Conservation (phyloP, 2,888 invertebrate genomes). For the Andrena hattorfiana region DNA sequence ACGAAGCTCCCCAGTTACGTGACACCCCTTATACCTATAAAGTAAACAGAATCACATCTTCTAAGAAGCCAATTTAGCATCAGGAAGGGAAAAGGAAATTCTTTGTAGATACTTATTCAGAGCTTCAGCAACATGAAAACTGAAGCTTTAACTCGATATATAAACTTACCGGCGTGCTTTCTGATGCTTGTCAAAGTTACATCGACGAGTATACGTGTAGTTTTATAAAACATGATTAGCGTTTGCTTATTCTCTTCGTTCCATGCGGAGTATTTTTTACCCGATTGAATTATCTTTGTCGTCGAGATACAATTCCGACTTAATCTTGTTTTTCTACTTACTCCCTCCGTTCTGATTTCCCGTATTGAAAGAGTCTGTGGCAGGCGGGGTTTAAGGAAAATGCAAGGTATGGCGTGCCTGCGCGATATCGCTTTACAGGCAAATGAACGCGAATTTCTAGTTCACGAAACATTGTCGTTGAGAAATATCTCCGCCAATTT, state of each 20-base stretch:
- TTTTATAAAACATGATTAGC: background rate
- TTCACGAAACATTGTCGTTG: constrained; percentile 55
- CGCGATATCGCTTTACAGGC: constrained; percentile 69
- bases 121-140: too few relatives aligned
- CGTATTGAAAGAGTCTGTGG: constrained; percentile 12
- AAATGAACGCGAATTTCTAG: constrained; percentile 69
- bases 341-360: constrained; percentile 45
- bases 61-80: too few relatives aligned
- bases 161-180: background rate
- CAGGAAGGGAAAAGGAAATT: too few relatives aligned
- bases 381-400: constrained; percentile 40
- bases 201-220: background rate
- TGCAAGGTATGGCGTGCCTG: constrained; percentile 44
- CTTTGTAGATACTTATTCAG: too few relatives aligned
- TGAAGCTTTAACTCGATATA: background rate
- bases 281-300: constrained; percentile 21
- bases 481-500: constrained; percentile 48
- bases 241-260: background rate
- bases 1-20: too few relatives aligned
- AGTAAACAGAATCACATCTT: too few relatives aligned
- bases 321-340: constrained; percentile 22
- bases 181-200: background rate
- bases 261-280: constrained; percentile 39
- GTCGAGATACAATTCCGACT: constrained; percentile 2
- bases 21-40: too few relatives aligned